phyloP scores from a whole-genome alignment of 2,888 invertebrate genomes.

The Lamellibrachia columna region DNA sequence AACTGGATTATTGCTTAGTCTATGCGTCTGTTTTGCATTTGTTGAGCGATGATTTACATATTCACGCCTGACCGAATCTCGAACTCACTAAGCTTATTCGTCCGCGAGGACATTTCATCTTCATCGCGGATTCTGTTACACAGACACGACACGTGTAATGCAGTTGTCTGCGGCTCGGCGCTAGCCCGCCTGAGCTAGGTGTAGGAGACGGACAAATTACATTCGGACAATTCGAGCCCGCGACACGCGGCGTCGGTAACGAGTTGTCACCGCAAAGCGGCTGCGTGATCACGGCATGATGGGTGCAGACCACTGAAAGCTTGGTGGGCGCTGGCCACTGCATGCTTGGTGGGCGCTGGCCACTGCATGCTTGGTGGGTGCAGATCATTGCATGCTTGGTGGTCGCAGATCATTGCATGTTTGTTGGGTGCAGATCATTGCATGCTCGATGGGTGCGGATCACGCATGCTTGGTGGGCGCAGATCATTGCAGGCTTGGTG shows the following conservation, averaged over 20 bases:
- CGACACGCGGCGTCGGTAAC: neutral
- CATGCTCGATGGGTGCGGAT: too few relatives aligned
- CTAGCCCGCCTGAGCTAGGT: neutral
- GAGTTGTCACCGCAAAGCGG: neutral
- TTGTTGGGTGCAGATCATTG: too few relatives aligned
- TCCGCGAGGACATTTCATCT: neutral
- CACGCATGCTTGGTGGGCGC: too few relatives aligned
- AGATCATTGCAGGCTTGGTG: too few relatives aligned
- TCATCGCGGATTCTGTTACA: neutral
- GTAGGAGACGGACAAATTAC: neutral
- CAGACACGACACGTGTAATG: neutral
- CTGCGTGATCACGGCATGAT: neutral
- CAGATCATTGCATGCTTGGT: too few relatives aligned
- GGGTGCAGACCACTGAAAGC: neutral
- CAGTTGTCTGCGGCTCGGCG: neutral
- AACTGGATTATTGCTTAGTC: neutral
- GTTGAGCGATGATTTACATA: neutral
- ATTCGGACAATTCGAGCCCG: neutral
- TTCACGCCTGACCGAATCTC: neutral
- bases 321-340: neutral
- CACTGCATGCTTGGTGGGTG: too few relatives aligned
- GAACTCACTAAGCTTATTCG: neutral
- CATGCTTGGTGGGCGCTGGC: too few relatives aligned
- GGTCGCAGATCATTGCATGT: too few relatives aligned
- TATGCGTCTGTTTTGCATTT: neutral